Conservation (phyloP, 1,140 invertebrate genomes). For the Drosophila erecta region DNA sequence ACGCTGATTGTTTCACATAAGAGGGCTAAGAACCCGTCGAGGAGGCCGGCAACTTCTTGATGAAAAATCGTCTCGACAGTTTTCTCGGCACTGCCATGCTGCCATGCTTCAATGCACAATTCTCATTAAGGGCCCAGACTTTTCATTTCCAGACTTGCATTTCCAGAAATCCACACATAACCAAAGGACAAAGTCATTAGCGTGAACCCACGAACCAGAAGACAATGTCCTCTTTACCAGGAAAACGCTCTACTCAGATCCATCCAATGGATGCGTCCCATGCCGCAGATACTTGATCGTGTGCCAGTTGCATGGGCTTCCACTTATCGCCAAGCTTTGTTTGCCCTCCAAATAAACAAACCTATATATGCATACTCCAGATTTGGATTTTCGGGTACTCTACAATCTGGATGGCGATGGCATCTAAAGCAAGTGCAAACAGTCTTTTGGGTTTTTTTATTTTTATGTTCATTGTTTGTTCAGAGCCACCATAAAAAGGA, state of each 20-base stretch:
- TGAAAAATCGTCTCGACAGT: conserved; percentile 31
- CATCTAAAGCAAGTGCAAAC: conserved; percentile 35
- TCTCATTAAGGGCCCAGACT: conserved; percentile 32
- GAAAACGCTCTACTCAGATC: conserved; percentile 4
- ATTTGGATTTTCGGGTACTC: conserved; percentile 13
- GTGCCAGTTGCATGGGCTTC: conserved; percentile 1
- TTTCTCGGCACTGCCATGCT: conserved; percentile 8
- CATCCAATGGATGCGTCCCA: background rate
- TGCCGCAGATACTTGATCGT: conserved; percentile 17
- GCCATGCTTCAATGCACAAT: conserved; percentile 48
- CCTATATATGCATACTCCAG: conserved; percentile 28
- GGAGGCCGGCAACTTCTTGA: conserved; percentile 11
- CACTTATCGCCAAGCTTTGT: conserved; percentile 7
- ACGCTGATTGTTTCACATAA: conserved; percentile 11
- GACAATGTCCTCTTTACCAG: conserved; percentile 3
- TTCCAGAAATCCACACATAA: conserved; percentile 4
- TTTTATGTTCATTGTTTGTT: conserved; percentile 23
- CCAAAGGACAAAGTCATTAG: conserved; percentile 37
- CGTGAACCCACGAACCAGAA: background rate
- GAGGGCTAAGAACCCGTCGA: conserved; percentile 23
- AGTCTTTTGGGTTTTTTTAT: conserved; percentile 15
- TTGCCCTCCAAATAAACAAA: conserved; percentile 4
- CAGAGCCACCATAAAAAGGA: conserved; percentile 31
- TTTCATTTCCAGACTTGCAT: background rate
- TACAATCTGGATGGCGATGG: conserved; percentile 22